Conservation (phyloP, 2,888 invertebrate genomes). For the Coecobrya sp. region DNA sequence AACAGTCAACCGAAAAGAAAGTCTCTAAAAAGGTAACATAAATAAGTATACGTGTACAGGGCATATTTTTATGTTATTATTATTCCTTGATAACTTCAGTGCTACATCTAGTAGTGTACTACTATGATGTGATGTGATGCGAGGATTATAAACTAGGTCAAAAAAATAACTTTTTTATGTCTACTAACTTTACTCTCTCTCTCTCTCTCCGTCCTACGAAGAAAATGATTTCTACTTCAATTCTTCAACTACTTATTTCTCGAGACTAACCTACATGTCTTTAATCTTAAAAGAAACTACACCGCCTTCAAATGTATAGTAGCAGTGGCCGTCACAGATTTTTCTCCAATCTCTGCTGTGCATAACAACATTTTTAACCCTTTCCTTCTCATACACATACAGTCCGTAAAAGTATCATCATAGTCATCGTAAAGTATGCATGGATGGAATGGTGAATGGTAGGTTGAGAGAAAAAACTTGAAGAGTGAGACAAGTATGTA, state of each 20-base stretch:
- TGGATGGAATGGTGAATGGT: constrained; percentile 32
- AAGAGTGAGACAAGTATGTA: constrained; percentile 26
- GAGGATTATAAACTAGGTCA: constrained; percentile 54
- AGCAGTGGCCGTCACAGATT: constrained; percentile 3
- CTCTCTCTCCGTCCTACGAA: neutral
- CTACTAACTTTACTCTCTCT: constrained; percentile 12
- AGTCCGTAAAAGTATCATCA: constrained; percentile 6
- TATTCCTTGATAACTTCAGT: constrained; percentile 2
- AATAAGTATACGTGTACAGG: neutral
- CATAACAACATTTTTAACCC: neutral
- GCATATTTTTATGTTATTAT: constrained; percentile 30
- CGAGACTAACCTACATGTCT: neutral
- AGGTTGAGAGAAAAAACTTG: constrained; percentile 17
- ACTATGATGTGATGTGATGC: constrained; percentile 28
- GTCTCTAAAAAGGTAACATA: constrained; percentile 16
- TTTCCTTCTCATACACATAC: neutral
- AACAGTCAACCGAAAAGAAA: constrained; percentile 2
- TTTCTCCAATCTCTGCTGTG: neutral
- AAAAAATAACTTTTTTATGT: constrained; percentile 40
- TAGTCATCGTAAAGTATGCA: constrained; percentile 45
- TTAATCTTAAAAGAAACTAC: neutral
- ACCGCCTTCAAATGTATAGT: neutral
- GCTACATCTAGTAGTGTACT: neutral
- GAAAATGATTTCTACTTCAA: constrained; percentile 1
- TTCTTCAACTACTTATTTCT: neutral